Evolutionary conservation across 2,888 invertebrate genomes (phyloP).

Genomic region (Corythucha ciliata): DNA sequence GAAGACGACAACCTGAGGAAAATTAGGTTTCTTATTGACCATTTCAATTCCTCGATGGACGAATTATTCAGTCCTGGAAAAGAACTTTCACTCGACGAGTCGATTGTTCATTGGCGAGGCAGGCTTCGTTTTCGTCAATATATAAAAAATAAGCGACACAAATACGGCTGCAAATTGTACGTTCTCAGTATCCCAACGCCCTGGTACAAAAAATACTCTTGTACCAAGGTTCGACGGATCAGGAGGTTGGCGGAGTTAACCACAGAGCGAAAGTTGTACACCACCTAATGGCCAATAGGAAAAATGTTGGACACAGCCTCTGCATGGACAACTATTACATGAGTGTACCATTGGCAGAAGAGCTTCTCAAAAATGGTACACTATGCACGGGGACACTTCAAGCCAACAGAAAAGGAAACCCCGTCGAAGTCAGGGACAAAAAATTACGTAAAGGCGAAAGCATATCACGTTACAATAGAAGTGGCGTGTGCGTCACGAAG

Average conservation of each 20-base stretch:
- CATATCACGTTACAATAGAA: constrained; percentile 17
- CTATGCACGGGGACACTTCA: constrained; percentile 41
- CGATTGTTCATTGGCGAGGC: constrained; percentile 33
- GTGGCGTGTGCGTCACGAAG: constrained; percentile 14
- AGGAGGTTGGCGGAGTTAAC: constrained; percentile 29
- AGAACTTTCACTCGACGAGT: constrained; percentile 26
- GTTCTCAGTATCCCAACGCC: constrained; percentile 37
- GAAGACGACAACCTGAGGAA: constrained; percentile 12
- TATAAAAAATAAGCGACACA: constrained; percentile 37
- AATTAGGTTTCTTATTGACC: constrained; percentile 30
- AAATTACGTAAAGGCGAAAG: constrained; percentile 29
- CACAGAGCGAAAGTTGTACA: constrained; percentile 37
- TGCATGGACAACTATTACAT: constrained; percentile 40
- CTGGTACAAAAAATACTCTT: constrained; percentile 21
- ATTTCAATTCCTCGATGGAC: constrained; percentile 27
- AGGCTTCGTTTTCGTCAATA: constrained; percentile 38
- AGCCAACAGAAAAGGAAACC: constrained; percentile 32
- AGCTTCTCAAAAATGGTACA: constrained; percentile 33
- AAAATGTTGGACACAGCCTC: constrained; percentile 37
- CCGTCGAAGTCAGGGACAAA: constrained; percentile 31
- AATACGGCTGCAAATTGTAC: constrained; percentile 39
- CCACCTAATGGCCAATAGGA: constrained; percentile 36
- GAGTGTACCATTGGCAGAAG: constrained; percentile 36
- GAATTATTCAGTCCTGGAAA: constrained; percentile 25
- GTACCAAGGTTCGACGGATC: constrained; percentile 8